These are phyloP conservation scores for Cacoxenus indagator DNA, from an alignment of 2,888 invertebrate species.

Conservation along the genomic window DNA sequence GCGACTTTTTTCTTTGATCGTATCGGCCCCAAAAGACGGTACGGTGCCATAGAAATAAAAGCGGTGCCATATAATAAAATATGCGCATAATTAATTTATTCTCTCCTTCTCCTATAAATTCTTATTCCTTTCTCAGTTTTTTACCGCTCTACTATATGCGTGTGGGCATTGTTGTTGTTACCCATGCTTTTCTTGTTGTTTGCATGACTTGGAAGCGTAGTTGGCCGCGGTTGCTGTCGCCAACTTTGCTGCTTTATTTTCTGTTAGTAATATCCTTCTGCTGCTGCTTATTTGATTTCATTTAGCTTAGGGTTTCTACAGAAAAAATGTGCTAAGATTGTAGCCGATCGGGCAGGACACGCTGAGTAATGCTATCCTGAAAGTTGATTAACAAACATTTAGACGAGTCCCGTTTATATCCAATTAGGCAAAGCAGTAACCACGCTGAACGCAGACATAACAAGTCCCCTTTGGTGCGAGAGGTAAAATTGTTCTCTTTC, in stretches of 20 bases:
- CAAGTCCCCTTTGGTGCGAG: no score
- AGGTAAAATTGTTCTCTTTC: no score
- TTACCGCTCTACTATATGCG: background rate
- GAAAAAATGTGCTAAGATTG: background rate
- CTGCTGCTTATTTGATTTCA: background rate
- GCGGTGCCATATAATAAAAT: background rate
- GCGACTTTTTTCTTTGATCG: background rate
- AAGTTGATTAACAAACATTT: background rate
- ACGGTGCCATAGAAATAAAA: background rate
- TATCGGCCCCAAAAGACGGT: background rate
- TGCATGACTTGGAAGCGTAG: background rate
- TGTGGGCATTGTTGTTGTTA: background rate
- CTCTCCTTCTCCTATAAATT: background rate
- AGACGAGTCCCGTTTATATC: background rate
- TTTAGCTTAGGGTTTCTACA: background rate
- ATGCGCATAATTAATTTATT: conserved; percentile 3
- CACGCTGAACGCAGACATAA: no score
- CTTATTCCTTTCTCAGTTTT: background rate
- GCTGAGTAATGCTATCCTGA: background rate
- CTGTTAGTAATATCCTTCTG: background rate
- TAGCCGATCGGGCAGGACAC: background rate
- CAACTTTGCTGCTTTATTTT: background rate
- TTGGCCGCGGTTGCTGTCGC: no score
- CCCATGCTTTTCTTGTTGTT: background rate
- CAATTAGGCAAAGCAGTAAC: conserved; percentile 1